phyloP scores from a whole-genome alignment of 2,797 vertebrate species.

The Buphagus erythrorhynchus region DNA sequence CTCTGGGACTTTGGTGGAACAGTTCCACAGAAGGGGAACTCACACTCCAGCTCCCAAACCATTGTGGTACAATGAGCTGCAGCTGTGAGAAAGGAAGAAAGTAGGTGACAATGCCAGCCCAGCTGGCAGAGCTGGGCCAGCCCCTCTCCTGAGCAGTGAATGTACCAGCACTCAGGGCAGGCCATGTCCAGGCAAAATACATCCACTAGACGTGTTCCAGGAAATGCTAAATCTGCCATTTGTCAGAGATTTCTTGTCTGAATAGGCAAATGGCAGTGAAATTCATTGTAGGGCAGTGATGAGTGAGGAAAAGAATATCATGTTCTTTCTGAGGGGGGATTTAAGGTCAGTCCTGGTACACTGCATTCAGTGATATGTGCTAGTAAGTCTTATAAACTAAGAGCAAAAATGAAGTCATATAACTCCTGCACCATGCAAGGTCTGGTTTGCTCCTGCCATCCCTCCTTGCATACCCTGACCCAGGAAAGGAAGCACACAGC shows the following conservation, averaged over 20 bases:
- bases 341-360: background rate
- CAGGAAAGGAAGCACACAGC: background rate
- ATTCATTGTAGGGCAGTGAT: background rate
- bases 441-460: background rate
- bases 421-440: background rate
- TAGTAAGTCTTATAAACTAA: background rate
- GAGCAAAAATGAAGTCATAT: background rate
- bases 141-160: background rate
- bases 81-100: background rate
- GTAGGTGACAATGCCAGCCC: rapidly evolving
- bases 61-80: rapidly evolving
- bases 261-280: background rate
- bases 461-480: background rate
- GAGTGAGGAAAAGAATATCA: background rate
- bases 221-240: background rate
- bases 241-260: background rate
- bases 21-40: background rate
- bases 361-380: background rate
- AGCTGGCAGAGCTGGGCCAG: rapidly evolving
- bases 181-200: background rate
- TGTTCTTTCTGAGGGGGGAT: background rate
- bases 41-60: background rate
- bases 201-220: background rate
- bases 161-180: no score
- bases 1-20: rapidly evolving